Evolutionary conservation across 2,113 vertebrate species (phyloP).

Genomic region (Silurus asotus): DNA sequence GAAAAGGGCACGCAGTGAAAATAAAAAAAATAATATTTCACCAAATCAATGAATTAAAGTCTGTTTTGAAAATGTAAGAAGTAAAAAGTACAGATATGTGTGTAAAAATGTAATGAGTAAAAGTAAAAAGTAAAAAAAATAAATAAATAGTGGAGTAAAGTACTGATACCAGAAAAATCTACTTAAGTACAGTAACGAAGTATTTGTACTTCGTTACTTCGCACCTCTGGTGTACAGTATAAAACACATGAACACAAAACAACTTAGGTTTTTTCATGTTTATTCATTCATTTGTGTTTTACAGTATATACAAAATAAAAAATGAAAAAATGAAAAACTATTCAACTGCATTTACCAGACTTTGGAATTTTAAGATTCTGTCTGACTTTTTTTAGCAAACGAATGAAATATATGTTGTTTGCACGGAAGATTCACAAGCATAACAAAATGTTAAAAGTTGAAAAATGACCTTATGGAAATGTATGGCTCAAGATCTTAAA

Average conservation of each 20-base stretch:
- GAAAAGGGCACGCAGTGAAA: too few species aligned
- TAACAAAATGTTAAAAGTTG: neutral
- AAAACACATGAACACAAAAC: neutral
- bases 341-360: neutral
- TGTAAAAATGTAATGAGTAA: too few species aligned
- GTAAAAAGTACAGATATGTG: too few species aligned
- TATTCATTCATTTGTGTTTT: constrained; percentile 14
- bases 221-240: too few species aligned
- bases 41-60: too few species aligned
- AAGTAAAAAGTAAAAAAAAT: too few species aligned
- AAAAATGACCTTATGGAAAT: neutral
- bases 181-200: too few species aligned
- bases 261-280: neutral
- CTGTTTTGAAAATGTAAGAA: too few species aligned
- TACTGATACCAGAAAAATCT: too few species aligned
- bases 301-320: neutral
- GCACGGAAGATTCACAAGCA: neutral
- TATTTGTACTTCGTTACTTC: too few species aligned
- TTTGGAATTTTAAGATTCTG: neutral
- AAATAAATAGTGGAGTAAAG: too few species aligned
- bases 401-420: neutral
- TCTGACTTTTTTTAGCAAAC: neutral
- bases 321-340: neutral
- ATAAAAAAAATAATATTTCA: too few species aligned
- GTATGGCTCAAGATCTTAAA: neutral